Evolutionary conservation across 2,888 invertebrate species (phyloP).

Genomic region (Meganola albula): DNA sequence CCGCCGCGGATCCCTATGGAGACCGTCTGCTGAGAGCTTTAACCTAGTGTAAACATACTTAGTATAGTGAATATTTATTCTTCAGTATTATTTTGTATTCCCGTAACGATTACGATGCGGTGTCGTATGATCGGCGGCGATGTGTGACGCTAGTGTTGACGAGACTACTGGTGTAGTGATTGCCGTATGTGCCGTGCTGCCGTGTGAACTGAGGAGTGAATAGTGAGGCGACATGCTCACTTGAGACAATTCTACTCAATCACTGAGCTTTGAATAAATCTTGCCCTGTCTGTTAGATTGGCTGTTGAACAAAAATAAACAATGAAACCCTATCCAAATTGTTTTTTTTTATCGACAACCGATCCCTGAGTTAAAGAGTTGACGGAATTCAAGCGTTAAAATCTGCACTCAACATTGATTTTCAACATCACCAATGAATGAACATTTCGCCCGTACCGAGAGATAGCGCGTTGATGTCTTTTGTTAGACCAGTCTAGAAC

Average conservation of each 20-base stretch:
- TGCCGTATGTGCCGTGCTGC: conserved; percentile 15
- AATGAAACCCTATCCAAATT: conserved; percentile 20
- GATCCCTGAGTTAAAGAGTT: background rate
- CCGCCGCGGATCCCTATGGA: conserved; percentile 76
- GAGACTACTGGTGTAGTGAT: conserved; percentile 12
- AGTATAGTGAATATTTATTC: conserved; percentile 51
- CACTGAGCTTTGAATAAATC: conserved; percentile 33
- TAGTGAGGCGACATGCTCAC: conserved; percentile 14
- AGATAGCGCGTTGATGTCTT: conserved; percentile 51
- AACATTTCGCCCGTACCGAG: background rate
- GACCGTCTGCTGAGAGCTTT: conserved; percentile 76
- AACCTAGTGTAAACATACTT: conserved; percentile 32
- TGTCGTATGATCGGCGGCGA: conserved; percentile 24
- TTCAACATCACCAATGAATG: no score
- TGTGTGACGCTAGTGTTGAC: background rate
- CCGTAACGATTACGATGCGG: conserved; percentile 46
- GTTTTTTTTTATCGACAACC: background rate
- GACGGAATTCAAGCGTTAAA: no score
- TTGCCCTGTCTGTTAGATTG: conserved; percentile 57
- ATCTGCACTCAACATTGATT: no score
- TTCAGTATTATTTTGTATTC: conserved; percentile 70
- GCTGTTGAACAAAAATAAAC: conserved; percentile 53
- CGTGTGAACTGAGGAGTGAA: conserved; percentile 17
- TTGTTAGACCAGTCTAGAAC: conserved; percentile 27
- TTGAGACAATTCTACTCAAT: no score